Evolutionary conservation across 2,113 vertebrate genomes (phyloP).

Genomic region (Carettochelys insculpta): DNA sequence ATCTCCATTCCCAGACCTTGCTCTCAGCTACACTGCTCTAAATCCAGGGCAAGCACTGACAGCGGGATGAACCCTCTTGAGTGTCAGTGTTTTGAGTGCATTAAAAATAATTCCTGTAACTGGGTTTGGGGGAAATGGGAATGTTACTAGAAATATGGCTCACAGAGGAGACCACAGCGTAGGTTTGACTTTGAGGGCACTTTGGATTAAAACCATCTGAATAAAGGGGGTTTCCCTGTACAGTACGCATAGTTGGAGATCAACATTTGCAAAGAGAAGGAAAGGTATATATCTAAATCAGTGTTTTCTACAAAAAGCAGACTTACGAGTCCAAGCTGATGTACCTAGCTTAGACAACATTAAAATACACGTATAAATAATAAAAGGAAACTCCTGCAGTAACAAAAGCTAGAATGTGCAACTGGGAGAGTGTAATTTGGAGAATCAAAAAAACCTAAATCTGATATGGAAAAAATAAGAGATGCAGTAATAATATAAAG

Average conservation of each 20-base stretch:
- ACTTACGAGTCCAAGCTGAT: constrained; percentile 66
- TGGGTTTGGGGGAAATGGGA: background rate
- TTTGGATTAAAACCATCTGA: constrained; percentile 24
- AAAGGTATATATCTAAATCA: constrained; percentile 54
- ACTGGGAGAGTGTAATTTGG: constrained; percentile 64
- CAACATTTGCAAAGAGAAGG: constrained; percentile 41
- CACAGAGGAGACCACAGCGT: constrained; percentile 21
- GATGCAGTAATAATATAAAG: constrained; percentile 23
- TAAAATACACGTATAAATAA: constrained; percentile 69
- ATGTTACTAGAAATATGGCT: constrained; percentile 23
- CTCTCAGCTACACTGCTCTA: background rate
- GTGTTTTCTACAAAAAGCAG: constrained; percentile 64
- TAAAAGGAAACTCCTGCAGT: constrained; percentile 60
- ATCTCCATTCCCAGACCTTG: background rate
- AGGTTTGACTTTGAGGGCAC: constrained; percentile 52
- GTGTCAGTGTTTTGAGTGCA: background rate
- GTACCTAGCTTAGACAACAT: constrained; percentile 50
- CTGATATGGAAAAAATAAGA: constrained; percentile 28
- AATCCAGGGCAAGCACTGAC: background rate
- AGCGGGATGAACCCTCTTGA: background rate
- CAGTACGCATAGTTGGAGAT: constrained; percentile 56
- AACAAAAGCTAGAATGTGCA: constrained; percentile 56
- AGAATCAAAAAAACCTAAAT: constrained; percentile 4
- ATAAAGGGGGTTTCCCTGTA: constrained; percentile 56
- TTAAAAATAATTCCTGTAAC: constrained; percentile 38